phyloP scores from a whole-genome alignment of 2,113 vertebrate genomes.

The Mobula birostris region DNA sequence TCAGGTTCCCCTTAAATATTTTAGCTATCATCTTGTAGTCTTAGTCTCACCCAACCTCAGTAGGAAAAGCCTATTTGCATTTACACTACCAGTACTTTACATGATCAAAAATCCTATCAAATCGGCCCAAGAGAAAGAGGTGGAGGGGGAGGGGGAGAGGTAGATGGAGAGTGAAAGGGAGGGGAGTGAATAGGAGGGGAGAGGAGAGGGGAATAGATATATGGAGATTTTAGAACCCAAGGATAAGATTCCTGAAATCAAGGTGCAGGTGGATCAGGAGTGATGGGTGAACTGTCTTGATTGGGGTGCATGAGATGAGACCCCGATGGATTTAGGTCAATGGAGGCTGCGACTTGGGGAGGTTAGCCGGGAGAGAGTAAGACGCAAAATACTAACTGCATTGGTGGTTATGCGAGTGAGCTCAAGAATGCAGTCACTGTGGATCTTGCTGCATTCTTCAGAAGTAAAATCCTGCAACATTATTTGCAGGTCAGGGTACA shows the following conservation, averaged over 20 bases:
- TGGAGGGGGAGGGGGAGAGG: not conserved
- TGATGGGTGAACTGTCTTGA: not conserved
- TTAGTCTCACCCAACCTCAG: no score
- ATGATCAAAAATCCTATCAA: no score
- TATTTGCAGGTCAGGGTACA: not conserved
- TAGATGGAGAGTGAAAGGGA: not conserved
- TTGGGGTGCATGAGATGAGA: not conserved
- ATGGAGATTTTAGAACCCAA: no score
- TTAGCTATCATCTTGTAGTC: no score
- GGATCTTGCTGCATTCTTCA: not conserved
- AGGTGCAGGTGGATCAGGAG: not conserved
- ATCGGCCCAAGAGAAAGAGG: no score
- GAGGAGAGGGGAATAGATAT: no score
- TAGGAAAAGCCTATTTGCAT: no score
- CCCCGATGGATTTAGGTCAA: not conserved
- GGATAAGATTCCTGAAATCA: not conserved
- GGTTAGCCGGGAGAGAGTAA: not conserved
- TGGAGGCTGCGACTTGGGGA: not conserved
- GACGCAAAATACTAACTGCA: not conserved
- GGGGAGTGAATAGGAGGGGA: no score
- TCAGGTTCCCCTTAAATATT: no score
- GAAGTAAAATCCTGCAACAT: not conserved
- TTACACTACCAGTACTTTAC: no score
- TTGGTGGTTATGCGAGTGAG: not conserved
- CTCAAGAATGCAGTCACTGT: not conserved